Evolutionary conservation across 2,888 invertebrate species (phyloP).

Genomic region (Acrobasis consociella): DNA sequence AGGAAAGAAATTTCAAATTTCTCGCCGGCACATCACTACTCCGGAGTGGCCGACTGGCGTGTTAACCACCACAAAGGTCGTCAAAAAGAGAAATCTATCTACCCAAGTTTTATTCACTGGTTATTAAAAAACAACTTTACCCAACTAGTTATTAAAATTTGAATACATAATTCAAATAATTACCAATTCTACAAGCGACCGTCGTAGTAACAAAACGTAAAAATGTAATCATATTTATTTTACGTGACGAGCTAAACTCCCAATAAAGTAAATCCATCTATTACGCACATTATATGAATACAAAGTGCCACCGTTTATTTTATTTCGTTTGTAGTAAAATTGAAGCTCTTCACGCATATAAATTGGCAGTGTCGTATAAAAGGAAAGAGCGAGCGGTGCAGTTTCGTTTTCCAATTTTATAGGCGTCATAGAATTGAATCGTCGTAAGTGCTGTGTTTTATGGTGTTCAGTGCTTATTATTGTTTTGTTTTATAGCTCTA

Average conservation of each 20-base stretch:
- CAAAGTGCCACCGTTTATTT: slow-evolving; percentile 36
- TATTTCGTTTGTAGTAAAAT: slow-evolving; percentile 47
- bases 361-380: slow-evolving; percentile 57
- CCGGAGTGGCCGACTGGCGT: too few relatives aligned
- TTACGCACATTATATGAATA: slow-evolving; percentile 33
- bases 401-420: slow-evolving; percentile 48
- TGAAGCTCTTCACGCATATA: slow-evolving; percentile 56
- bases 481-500: slow-evolving; percentile 48
- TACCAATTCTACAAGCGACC: slow-evolving; percentile 12
- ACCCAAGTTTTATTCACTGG: too few relatives aligned
- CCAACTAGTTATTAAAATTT: background rate
- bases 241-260: slow-evolving; percentile 30
- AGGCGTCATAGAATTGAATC: slow-evolving; percentile 59
- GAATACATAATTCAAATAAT: slow-evolving; percentile 9
- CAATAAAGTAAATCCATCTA: slow-evolving; percentile 35
- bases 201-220: slow-evolving; percentile 20
- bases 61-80: too few relatives aligned
- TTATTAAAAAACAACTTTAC: background rate
- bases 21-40: too few relatives aligned
- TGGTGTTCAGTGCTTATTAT: slow-evolving; percentile 59
- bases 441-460: slow-evolving; percentile 59
- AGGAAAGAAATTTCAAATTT: too few relatives aligned
- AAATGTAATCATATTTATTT: slow-evolving; percentile 27
- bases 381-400: slow-evolving; percentile 51
- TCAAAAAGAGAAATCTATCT: too few relatives aligned